Base-by-base conservation (phyloP, 1,140 invertebrate genomes). In the Scaptomyza graminum region DNA sequence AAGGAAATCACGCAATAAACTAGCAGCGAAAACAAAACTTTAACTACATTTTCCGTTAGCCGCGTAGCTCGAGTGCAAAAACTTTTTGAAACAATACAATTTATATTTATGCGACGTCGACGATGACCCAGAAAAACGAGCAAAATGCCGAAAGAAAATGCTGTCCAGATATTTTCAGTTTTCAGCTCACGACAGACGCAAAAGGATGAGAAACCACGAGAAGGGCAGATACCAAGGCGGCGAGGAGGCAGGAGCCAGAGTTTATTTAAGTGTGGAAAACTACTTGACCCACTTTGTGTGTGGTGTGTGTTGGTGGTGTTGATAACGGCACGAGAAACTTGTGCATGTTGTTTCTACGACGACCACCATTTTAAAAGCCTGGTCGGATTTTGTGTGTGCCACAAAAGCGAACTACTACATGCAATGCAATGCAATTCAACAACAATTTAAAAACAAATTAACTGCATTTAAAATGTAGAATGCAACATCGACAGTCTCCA, bases 1-100 rank as follows among this genome's bases (percentile, higher is more conserved):
- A 76, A 88, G 84, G 83, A 88, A 88, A 88, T 88, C 83, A 88
- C 84, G 83, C 84, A 88, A 88, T 88, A 88, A 88, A 88, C 83
- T 89, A 89, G 72, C 66, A 64, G 71, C 74, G 78, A 88, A 88
- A 88, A 88, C 84, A 89, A 88, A 88, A 89, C 79, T 89, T 88
- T 89, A 88, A 88, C 83, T 88, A 89, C 83, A 89, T 88, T 87
- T 88, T 88, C 84, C 83, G 83, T 78, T 88, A 74, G 84, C 83
- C 79, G 75, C 82, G 73, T 87, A 84, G 68, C 78, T 77, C 83
- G 47, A 75, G 49, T 73, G 73, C 63, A 72, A 79, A 88, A 88
- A 88, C 69, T 83, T 88, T 88, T 73, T 64, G 84, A 89, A 88
- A 88, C 83, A 88, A 88, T 88, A 88, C 83, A 88, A 88, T 88